Evolutionary conservation across 2,888 invertebrate species (phyloP), one percentile per base, ranked within the genome.

Genomic region (Harpagoxenus sublaevis): DNA sequence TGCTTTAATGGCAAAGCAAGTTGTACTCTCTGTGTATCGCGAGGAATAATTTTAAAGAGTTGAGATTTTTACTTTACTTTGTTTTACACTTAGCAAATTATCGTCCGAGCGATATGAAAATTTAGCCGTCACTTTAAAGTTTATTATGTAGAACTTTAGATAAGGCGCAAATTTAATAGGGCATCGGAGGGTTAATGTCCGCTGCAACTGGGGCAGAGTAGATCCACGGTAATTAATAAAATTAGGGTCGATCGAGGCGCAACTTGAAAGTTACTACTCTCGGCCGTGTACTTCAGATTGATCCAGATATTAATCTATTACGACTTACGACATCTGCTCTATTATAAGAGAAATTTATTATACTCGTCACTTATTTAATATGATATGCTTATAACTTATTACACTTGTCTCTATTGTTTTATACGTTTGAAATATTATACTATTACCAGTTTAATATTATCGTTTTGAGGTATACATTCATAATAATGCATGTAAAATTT

Each of bases 91-190:
- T 60, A 51, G 39, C 60, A n/a, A 39, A 60, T 78, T 78, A 78
- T 68, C 55, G 55, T n/a, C 23, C 31, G 60, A 81, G 73, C 71
- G 45, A 81, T 71, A 71, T 81, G 79, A 81, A 71, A 81, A 81
- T 81, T 81, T 81, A 81, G 73, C 66, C 73, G 45, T 62, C 79
- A 60, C 73, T 71, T 71, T 60, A 71, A 79, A 79, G 79, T 79
- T 81, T 81, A 81, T 81, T 81, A 81, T 81, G 79, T 81, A 81
- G 60, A 81, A 81, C 79, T 81, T 81, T 71, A 71, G 73, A 60
- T 81, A 81, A 81, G 79, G 60, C 35, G 73, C 60, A 81, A 81
- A 81, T 81, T 81, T 71, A 81, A 81, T 71, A 51, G 79, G 48
- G 57, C 73, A 81, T 81, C 79, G 45, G 79, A 79, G 60, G 71